A percentile compares a stretch with the other conserved stretches of the same genome.
Evolutionary conservation across 2,888 invertebrate genomes (phyloP).

Genomic region (Saturnia japonica): DNA sequence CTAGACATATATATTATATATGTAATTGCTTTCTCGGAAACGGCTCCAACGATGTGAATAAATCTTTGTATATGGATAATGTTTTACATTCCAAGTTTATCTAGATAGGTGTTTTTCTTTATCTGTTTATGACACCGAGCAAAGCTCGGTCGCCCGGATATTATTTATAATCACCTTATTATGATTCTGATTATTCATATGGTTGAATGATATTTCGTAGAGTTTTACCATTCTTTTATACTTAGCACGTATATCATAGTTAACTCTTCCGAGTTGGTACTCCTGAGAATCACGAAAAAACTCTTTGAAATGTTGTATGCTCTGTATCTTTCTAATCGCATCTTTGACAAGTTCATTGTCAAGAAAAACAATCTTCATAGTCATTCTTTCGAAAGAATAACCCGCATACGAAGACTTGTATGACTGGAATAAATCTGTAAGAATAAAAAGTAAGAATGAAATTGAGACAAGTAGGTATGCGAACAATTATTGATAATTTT

Average conservation of each 20-base stretch:
- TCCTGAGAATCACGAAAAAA: slow-evolving; percentile 12
- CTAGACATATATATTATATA: no score
- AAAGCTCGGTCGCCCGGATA: no score
- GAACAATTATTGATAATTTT: no score
- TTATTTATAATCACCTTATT: slow-evolving; percentile 19
- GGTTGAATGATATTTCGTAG: slow-evolving; percentile 13
- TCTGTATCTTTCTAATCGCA: slow-evolving; percentile 31
- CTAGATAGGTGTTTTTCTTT: no score
- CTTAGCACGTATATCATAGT: slow-evolving; percentile 34
- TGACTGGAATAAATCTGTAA: slow-evolving; percentile 21
- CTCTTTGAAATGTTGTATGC: slow-evolving; percentile 29
- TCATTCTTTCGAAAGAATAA: background rate
- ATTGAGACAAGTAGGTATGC: no score
- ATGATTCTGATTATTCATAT: slow-evolving; percentile 9
- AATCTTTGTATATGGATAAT: no score
- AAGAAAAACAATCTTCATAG: slow-evolving; percentile 24
- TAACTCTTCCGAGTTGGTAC: slow-evolving; percentile 29
- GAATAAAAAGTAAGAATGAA: no score
- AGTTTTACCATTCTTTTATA: slow-evolving; percentile 28
- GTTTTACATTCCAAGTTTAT: no score
- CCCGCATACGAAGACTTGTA: slow-evolving; percentile 19
- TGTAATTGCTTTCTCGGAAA: no score
- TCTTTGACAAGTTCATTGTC: slow-evolving; percentile 31
- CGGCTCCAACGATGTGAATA: no score
- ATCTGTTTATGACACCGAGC: no score